These are phyloP conservation scores for Volucella zonaria DNA, from an alignment of 2,888 invertebrate genomes.

Conservation along the genomic window DNA sequence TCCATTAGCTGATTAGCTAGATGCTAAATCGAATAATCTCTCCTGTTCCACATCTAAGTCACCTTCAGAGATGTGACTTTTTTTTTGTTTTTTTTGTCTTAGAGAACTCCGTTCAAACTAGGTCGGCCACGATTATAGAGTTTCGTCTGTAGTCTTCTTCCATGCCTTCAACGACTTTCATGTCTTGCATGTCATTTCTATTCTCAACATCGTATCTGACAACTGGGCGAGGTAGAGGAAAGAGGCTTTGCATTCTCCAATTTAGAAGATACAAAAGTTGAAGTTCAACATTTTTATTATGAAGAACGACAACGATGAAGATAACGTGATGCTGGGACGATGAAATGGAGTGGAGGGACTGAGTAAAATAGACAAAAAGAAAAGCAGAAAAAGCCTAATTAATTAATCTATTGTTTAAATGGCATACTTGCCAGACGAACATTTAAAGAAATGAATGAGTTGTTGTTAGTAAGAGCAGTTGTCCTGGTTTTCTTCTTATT, in stretches of 20 bases:
- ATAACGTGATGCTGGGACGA: slow-evolving; percentile 10
- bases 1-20: slow-evolving; percentile 7
- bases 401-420: slow-evolving; percentile 60
- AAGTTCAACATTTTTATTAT: slow-evolving; percentile 68
- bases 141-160: background rate
- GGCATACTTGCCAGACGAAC: slow-evolving; percentile 45
- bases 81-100: slow-evolving; percentile 2
- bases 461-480: background rate
- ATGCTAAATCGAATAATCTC: slow-evolving; percentile 10
- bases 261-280: slow-evolving; percentile 63
- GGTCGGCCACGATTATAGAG: slow-evolving; percentile 17
- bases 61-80: background rate
- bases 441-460: slow-evolving; percentile 51
- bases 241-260: slow-evolving; percentile 58
- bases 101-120: background rate
- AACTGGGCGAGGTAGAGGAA: background rate
- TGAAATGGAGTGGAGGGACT: background rate
- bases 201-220: slow-evolving; percentile 28
- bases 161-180: background rate
- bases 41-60: no score
- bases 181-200: slow-evolving; percentile 33
- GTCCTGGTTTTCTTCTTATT: slow-evolving; percentile 46
- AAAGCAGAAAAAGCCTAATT: slow-evolving; percentile 40
- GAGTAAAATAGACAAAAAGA: background rate
- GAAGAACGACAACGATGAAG: slow-evolving; percentile 9